A percentile compares a stretch with the other conserved stretches of the same genome.
Conservation (phyloP, 2,113 vertebrate genomes). For the Cebidichthys violaceus region DNA sequence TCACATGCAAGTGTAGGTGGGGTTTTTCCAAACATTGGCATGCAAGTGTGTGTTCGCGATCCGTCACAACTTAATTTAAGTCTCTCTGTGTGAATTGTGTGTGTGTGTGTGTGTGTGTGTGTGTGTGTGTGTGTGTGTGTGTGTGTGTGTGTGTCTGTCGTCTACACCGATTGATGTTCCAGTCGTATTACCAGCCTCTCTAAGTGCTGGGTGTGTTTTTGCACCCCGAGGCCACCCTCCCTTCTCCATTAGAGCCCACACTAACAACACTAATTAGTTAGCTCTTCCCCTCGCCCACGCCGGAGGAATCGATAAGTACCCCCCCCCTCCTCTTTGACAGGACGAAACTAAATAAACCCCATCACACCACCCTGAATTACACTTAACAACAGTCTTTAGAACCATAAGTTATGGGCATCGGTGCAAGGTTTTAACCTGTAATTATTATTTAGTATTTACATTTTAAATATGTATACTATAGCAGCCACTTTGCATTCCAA, state of each 20-base stretch:
- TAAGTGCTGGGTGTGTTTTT: constrained; percentile 63
- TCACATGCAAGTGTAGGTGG: background rate
- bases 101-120: constrained; percentile 3
- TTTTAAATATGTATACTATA: background rate
- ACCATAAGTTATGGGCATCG: background rate
- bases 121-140: constrained; percentile 8
- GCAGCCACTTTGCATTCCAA: background rate
- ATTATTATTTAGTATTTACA: background rate
- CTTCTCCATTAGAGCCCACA: constrained; percentile 70
- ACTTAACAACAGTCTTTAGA: constrained; percentile 13
- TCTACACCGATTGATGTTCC: constrained; percentile 25
- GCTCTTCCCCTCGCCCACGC: constrained; percentile 47
- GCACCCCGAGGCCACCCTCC: constrained; percentile 58
- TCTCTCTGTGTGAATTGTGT: constrained; percentile 9
- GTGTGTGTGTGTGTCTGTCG: constrained; percentile 20
- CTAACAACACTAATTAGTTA: constrained; percentile 72
- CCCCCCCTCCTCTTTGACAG: constrained; percentile 31
- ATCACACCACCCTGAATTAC: constrained; percentile 22
- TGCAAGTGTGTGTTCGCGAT: background rate
- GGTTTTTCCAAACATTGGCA: background rate
- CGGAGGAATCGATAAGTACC: constrained; percentile 56
- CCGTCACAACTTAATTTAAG: background rate
- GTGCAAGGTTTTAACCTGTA: background rate
- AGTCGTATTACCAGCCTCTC: constrained; percentile 45
- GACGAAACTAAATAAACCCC: constrained; percentile 37